Percentiles rank a stretch among this genome's conserved stretches.
These are phyloP conservation scores for Sebastes matsubarae DNA, from an alignment of 2,797 vertebrate species.

Conservation along the genomic window DNA sequence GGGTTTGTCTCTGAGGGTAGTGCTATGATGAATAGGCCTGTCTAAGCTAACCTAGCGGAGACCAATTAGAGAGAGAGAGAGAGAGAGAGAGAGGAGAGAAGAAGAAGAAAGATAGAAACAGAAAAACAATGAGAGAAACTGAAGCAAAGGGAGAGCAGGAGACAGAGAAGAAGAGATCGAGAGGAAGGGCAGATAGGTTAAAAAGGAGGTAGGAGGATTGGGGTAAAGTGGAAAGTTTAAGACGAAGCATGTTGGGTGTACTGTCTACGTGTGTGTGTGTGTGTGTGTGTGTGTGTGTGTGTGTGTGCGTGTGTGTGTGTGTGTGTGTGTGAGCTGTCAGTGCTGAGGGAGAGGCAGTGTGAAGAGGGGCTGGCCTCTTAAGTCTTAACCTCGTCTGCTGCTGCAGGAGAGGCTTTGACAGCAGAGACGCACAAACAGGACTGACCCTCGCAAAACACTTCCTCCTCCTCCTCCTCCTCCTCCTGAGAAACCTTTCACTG, in stretches of 20 bases:
- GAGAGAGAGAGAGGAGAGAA: conserved; percentile 77
- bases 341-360: conserved; percentile 64
- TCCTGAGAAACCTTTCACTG: conserved; percentile 40
- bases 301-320: conserved; percentile 31
- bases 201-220: conserved; percentile 48
- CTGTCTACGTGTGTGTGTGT: conserved; percentile 4
- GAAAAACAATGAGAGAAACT: conserved; percentile 78
- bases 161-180: conserved; percentile 13
- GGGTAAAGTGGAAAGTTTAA: conserved; percentile 64
- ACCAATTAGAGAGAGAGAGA: conserved; percentile 90
- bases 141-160: conserved; percentile 59
- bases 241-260: conserved; percentile 34
- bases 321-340: conserved; percentile 70
- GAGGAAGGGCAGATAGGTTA: conserved; percentile 57
- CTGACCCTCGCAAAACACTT: conserved; percentile 40
- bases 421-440: conserved; percentile 69
- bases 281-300: conserved; percentile 28
- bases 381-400: conserved; percentile 81
- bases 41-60: conserved; percentile 95
- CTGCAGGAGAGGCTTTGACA: conserved; percentile 79
- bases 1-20: conserved; percentile 91
- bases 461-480: conserved; percentile 25
- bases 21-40: conserved; percentile 99
- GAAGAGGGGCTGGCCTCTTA: conserved; percentile 68
- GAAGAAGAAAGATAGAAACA: conserved; percentile 33